Evolutionary conservation across 1,140 invertebrate species (phyloP).

Genomic region (Sycobia sp.): DNA sequence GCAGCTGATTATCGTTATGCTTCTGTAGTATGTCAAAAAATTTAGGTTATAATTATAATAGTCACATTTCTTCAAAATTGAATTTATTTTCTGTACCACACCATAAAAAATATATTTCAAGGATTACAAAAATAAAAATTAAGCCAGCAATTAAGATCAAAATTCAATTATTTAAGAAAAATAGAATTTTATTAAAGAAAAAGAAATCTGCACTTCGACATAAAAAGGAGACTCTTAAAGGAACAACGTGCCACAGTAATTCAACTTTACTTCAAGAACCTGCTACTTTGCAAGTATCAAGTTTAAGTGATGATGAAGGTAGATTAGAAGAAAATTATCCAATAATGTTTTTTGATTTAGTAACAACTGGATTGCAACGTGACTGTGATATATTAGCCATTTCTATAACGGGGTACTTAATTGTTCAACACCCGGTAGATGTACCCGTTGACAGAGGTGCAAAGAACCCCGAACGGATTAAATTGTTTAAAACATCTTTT

Average conservation of each 20-base stretch:
- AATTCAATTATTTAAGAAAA: not conserved
- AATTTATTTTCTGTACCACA: not conserved
- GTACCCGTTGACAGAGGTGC: too few relatives aligned
- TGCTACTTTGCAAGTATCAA: not conserved
- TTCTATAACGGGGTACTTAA: too few relatives aligned
- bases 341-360: not conserved
- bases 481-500: too few relatives aligned
- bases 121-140: not conserved
- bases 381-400: not conserved
- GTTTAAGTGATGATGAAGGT: not conserved
- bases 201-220: not conserved
- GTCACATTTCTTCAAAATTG: not conserved
- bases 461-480: too few relatives aligned
- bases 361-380: not conserved
- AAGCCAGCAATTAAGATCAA: too few relatives aligned
- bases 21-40: not conserved
- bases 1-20: not conserved
- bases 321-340: not conserved
- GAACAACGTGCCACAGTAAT: not conserved
- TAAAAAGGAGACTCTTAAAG: not conserved
- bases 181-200: not conserved
- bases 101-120: not conserved
- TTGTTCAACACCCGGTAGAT: too few relatives aligned
- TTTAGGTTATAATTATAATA: slow-evolving; percentile 1
- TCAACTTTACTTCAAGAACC: not conserved